Evolutionary conservation across 2,888 invertebrate species (phyloP), one percentile per base, ranked within the genome.

Genomic region (Physocephala rufipes): DNA sequence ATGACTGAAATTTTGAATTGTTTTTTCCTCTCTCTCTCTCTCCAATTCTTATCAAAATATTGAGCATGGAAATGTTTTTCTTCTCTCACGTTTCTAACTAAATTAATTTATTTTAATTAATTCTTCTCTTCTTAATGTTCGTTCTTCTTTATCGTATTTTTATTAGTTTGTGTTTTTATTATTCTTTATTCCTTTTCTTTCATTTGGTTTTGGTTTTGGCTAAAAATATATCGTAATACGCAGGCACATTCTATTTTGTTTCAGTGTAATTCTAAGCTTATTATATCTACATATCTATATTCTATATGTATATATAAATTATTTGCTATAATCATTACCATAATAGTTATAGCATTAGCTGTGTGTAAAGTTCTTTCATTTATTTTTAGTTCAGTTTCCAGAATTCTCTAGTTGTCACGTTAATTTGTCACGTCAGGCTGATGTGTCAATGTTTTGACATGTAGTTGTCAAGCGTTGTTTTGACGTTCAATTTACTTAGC

Each of bases 171-270:
- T 49, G 26, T 58, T 72, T 67, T 71, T 53, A 24, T 58, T 63
- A 66, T 51, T 73, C 72, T 63, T 70, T 64, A 49, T 71, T 67
- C 71, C 59, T 72, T 72, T 73, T 67, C 51, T 51, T 70, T 66
- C 59, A 73, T 68, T 67, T 30, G 28, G 59, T 36, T 73, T 73
- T 63, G 51, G 71, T 77, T 80, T 82, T 82, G 82, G 82, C 82
- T 82, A 82, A 83, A 82, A 83, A 82, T 82, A 82, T 81, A 82
- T 36, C 36, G 36, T 36, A 36, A 83, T 82, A 82, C 79, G 82
- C 82, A 82, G 83, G 82, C 82, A 82, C 82, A 82, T 82, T 82
- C 82, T 82, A 82, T 83, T 83, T 82, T 82, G 82, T 82, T 83
- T 83, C 82, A 82, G 79, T 83, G 71, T 74, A 73, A 64, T 74